Evolutionary conservation across 2,113 vertebrate genomes (phyloP), one percentile per base, ranked within the genome.

Genomic region (Caranx ignobilis): DNA sequence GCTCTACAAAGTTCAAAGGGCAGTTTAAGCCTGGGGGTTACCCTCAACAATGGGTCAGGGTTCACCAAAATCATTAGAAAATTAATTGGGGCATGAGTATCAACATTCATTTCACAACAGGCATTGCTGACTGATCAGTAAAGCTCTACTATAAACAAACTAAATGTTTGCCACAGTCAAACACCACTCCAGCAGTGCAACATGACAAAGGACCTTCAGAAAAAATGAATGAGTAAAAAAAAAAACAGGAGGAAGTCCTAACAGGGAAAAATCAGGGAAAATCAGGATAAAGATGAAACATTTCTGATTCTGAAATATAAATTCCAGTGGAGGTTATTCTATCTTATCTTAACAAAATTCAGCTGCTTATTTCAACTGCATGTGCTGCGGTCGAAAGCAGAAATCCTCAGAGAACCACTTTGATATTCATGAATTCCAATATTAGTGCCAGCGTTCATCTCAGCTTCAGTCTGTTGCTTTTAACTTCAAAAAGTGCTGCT

Each of bases 401-500:
- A 64, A 62, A 41, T 35, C 50, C 57, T 75, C 45, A 11, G 45
- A 75, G 13, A 89, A n/a, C n/a, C 60, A 77, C 65, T 74, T 83
- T 60, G 13, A 77, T 83, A 88, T 83, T 89, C 76, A 91, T 75
- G 47, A 74, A 87, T 83, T 84, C 47, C 32, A 32, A 16, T 66
- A 41, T 75, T 62, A 77, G 75, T 88, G 77, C 73, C 81, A 85
- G 69, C 57, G 64, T 75, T 84, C 11, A 79, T 82, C 87, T 89
- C 73, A 82, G 70, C 70, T 75, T 77, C 65, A 86, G 55, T 85
- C 63, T 78, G 52, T 77, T 79, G 78, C 81, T 77, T 82, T 81
- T 72, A 75, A 82, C 74, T 90, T 84, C 55, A 78, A 76, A 88
- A 89, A 87, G 66, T 87, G 80, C 83, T 78, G 61, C 79, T 57